Conservation (phyloP, 2,888 invertebrate genomes). For the Tribolium freemani region DNA sequence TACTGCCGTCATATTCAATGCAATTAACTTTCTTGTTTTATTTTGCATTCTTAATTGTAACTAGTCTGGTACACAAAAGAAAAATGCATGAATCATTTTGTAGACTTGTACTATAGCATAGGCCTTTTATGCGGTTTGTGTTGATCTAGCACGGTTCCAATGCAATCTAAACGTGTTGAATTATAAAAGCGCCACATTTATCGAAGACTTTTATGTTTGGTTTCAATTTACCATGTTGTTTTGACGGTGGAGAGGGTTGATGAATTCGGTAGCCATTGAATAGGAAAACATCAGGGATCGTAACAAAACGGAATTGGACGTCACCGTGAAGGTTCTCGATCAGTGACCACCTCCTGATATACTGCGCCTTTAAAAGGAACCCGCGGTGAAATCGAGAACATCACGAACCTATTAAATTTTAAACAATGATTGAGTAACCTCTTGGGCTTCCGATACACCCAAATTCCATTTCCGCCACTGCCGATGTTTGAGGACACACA, state of each 20-base stretch:
- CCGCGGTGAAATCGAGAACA: conserved; percentile 40
- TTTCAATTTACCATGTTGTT: conserved; percentile 40
- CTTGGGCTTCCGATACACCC: conserved; percentile 54
- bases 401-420: conserved; percentile 56
- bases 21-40: background rate
- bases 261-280: conserved; percentile 50
- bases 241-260: conserved; percentile 40
- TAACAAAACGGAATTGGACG: conserved; percentile 27
- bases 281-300: conserved; percentile 40
- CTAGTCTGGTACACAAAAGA: background rate
- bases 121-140: background rate
- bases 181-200: conserved; percentile 10
- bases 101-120: background rate
- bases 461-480: conserved; percentile 54
- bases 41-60: background rate
- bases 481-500: conserved; percentile 30
- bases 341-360: conserved; percentile 22
- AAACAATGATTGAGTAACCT: conserved; percentile 60
- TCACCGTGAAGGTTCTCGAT: conserved; percentile 24
- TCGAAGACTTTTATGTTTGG: conserved; percentile 28
- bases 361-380: conserved; percentile 30
- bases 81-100: background rate
- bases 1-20: background rate
- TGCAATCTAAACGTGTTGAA: conserved; percentile 17
- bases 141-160: background rate